Percentiles rank a stretch among this genome's conserved stretches.
Conservation (phyloP, 2,888 invertebrate genomes). For the Drosophila lutescens region DNA sequence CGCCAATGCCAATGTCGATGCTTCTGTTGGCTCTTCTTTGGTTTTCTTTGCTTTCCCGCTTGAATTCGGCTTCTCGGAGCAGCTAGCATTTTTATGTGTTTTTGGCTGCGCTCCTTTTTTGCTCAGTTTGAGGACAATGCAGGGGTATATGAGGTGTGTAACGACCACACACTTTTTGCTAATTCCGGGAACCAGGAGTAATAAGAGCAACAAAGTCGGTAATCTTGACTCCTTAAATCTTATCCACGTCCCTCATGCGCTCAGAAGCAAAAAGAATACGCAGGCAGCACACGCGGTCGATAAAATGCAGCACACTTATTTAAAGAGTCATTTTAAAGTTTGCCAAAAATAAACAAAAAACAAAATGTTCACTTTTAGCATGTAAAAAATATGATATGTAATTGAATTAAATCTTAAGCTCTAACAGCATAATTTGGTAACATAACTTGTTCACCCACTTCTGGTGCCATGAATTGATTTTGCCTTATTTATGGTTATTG, state of each 20-base stretch:
- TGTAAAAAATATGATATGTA: too few species aligned
- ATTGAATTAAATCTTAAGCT: neutral
- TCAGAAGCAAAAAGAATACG: neutral
- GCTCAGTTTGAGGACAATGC: constrained; percentile 6
- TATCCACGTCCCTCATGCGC: neutral
- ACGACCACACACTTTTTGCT: constrained; percentile 11
- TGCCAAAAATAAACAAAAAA: too few species aligned
- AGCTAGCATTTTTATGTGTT: constrained; percentile 52
- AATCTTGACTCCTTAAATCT: neutral
- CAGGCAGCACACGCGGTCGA: too few species aligned
- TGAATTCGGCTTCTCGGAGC: constrained; percentile 8
- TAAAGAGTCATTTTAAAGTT: too few species aligned
- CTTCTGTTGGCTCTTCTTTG: neutral
- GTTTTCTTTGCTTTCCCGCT: constrained; percentile 12
- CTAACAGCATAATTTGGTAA: neutral
- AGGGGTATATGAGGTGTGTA: constrained; percentile 24
- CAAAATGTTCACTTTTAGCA: too few species aligned
- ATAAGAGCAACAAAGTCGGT: constrained; percentile 6
- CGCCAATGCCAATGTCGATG: constrained; percentile 27
- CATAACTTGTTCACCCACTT: neutral
- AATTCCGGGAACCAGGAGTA: constrained; percentile 8
- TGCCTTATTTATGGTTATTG: constrained; percentile 13
- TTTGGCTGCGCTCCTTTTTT: constrained; percentile 25
- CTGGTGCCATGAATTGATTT: neutral
- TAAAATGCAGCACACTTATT: too few species aligned